Base-by-base conservation (phyloP, 2,888 invertebrate species). In the Deroplatys truncata region DNA sequence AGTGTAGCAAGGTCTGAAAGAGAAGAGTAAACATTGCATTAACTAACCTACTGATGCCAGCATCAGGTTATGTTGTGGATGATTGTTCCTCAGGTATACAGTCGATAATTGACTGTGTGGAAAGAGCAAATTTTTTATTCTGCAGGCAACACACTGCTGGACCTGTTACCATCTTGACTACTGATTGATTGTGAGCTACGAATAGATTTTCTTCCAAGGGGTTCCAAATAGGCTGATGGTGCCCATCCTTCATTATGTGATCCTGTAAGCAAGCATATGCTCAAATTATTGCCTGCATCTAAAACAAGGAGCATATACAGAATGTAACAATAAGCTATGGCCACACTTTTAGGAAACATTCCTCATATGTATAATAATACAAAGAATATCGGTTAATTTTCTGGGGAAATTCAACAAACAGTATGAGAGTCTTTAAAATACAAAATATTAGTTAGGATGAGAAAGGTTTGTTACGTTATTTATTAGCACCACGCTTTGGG, bases 211-310 rank as follows among this genome's bases (percentile, higher is more conserved):
- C 90, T 91, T 43, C 91, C 90, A 92, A 95, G 93, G 91, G 95
- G 95, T 94, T 98, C 98, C 94, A 98, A 95, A 94, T 98, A 98
- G 72, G 98, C 98, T 88, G 98, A 98, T 89, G 98, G 98, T 90
- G 98, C 98, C 98, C 98, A 99, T 91, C 98, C 98, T 94, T 98
- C 98, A 92, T 96, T 95, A 92, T 96, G 95, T 91, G 94, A 94
- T 91, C 96, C 97, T 94, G 93, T 20, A 72, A 72, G 5, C 4
- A 72, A 43, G 43, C 20, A 72, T 25, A 72, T 72, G 20, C 56
- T 25, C 16, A 20, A 28, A 28, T 85, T 31, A 85, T 13, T 28
- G 16, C 85, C 28, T 43, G 13, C 20, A 10, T 20, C 9, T 85
- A 15, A 85, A 85, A 85, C 16, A 3, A 8, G 2, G 20, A 16